Evolutionary conservation across 2,113 vertebrate species (phyloP).

Genomic region (Syrmaticus mikado): DNA sequence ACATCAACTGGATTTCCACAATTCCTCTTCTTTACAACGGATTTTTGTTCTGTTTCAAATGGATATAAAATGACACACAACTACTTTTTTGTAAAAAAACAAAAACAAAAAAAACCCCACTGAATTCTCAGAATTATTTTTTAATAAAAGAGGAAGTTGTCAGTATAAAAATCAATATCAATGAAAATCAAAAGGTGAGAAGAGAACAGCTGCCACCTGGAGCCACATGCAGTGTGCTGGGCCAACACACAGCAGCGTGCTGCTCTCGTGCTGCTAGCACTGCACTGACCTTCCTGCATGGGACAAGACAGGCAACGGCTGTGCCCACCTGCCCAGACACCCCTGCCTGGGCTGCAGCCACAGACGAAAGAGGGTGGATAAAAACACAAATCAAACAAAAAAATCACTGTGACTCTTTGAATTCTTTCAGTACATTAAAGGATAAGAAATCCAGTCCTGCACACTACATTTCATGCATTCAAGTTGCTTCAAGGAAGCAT

Average conservation of each 20-base stretch:
- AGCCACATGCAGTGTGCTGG: not conserved
- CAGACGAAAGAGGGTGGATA: not conserved
- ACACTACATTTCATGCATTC: not conserved
- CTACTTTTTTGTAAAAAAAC: not conserved
- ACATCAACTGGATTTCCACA: constrained; percentile 10
- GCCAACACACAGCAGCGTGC: not conserved
- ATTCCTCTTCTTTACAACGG: not conserved
- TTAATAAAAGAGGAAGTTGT: not conserved
- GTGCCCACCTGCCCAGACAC: not conserved
- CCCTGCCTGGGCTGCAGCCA: not conserved
- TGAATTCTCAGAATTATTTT: not conserved
- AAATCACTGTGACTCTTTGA: not conserved
- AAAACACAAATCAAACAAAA: not conserved
- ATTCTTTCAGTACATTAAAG: not conserved
- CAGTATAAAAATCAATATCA: not conserved
- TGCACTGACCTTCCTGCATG: not conserved
- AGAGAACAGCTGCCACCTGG: not conserved
- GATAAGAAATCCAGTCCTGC: not conserved
- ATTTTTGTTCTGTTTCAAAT: not conserved
- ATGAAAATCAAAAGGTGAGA: not conserved
- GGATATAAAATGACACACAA: not conserved
- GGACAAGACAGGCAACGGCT: not conserved
- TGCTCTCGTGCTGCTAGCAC: not conserved
- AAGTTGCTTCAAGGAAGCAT: not conserved
- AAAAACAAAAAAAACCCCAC: not conserved